phyloP scores from a whole-genome alignment of 2,113 vertebrate genomes.

The Accipiter virgatus region DNA sequence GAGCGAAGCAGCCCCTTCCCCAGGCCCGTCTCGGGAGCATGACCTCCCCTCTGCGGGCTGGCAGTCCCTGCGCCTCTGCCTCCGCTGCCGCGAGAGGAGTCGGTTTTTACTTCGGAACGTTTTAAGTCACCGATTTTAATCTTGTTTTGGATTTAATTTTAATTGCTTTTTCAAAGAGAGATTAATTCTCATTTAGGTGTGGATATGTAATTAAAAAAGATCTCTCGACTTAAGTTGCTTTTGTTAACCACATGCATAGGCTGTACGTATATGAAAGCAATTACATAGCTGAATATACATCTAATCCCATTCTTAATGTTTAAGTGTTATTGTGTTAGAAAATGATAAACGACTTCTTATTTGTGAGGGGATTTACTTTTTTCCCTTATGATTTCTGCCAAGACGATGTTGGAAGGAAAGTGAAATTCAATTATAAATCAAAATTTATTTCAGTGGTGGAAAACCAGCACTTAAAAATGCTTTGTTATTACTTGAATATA shows the following conservation, averaged over 20 bases:
- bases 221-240: neutral
- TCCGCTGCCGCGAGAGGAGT: neutral
- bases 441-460: neutral
- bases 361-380: conserved; percentile 23
- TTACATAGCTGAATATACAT: conserved; percentile 12
- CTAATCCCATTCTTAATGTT: neutral
- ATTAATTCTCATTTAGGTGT: conserved; percentile 22
- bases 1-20: neutral
- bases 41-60: too few species aligned
- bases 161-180: neutral
- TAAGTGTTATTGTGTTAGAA: conserved; percentile 11
- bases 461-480: neutral
- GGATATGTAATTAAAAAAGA: neutral
- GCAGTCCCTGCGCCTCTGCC: accelerated
- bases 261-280: neutral
- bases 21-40: accelerated
- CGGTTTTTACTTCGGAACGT: neutral
- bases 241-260: neutral
- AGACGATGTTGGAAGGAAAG: neutral
- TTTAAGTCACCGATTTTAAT: neutral
- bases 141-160: neutral
- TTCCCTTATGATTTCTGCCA: conserved; percentile 13
- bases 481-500: neutral
- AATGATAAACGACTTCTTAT: conserved; percentile 1
- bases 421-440: neutral